Conservation (phyloP, 2,113 vertebrate genomes). For the Bubo bubo region DNA sequence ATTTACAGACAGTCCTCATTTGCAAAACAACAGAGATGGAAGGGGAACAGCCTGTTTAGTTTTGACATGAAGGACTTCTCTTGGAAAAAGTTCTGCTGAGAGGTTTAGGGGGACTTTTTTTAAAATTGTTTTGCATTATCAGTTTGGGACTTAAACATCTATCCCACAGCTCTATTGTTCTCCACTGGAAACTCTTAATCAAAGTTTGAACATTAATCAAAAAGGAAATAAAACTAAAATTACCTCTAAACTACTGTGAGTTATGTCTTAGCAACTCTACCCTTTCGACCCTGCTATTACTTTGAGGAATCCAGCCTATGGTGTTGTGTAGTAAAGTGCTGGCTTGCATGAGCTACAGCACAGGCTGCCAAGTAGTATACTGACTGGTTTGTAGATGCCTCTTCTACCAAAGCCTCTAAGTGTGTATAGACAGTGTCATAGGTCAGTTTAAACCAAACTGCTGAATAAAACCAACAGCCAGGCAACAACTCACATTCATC, state of each 20-base stretch:
- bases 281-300: conserved; percentile 10
- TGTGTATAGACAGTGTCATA: neutral
- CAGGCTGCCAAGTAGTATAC: neutral
- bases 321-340: neutral
- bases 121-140: neutral
- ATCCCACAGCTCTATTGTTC: conserved; percentile 29
- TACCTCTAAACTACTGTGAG: neutral
- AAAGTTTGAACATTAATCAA: conserved; percentile 53
- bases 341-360: neutral
- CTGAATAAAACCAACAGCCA: neutral
- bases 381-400: neutral
- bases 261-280: neutral
- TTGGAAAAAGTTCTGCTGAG: conserved; percentile 15
- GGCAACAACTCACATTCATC: neutral
- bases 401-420: neutral
- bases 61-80: conserved; percentile 5
- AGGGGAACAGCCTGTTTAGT: neutral
- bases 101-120: neutral
- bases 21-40: neutral
- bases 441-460: neutral
- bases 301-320: conserved; percentile 38
- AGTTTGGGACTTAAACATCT: neutral
- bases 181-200: conserved; percentile 37
- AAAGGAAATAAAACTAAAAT: conserved; percentile 47
- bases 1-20: neutral